Percentiles rank a stretch among this genome's conserved stretches.
phyloP scores from a whole-genome alignment of 1,140 invertebrate genomes.

The Drosophila watanabei region DNA sequence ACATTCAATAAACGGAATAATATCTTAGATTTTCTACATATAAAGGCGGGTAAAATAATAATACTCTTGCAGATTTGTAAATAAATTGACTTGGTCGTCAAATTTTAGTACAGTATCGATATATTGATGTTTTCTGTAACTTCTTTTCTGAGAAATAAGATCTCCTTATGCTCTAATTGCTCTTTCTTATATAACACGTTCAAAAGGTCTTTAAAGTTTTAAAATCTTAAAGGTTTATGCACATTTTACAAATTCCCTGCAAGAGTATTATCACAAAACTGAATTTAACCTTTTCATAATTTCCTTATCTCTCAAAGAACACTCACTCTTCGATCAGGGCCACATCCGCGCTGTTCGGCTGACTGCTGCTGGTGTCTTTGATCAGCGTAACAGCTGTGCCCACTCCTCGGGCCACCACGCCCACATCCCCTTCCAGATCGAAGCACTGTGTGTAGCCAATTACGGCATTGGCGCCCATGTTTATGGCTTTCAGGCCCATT shows the following conservation, averaged over 20 bases:
- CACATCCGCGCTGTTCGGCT: conserved; percentile 83
- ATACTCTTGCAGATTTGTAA: conserved; percentile 7
- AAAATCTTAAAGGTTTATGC: not conserved
- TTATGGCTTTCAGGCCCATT: conserved; percentile 97
- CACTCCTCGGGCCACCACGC: conserved; percentile 96
- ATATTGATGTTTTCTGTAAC: not conserved
- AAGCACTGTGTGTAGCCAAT: conserved; percentile 98
- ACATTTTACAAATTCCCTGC: not conserved
- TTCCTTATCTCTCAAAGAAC: conserved; percentile 16
- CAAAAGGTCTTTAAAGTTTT: not conserved
- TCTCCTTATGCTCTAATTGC: not conserved
- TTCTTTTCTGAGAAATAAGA: too few species aligned
- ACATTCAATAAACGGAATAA: not conserved
- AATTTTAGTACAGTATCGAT: not conserved
- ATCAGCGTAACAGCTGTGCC: conserved; percentile 95
- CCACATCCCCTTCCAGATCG: conserved; percentile 98
- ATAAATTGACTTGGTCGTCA: not conserved
- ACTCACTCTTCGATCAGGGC: conserved; percentile 89
- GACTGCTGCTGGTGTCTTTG: conserved; percentile 86
- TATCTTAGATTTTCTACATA: not conserved
- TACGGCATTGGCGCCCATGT: conserved; percentile 97
- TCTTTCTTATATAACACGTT: not conserved
- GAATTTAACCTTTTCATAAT: not conserved
- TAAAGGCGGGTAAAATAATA: not conserved
- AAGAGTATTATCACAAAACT: conserved; percentile 5